Evolutionary conservation across 2,113 vertebrate species (phyloP), one percentile per base, ranked within the genome.

Genomic region (Myiopsitta monachus): DNA sequence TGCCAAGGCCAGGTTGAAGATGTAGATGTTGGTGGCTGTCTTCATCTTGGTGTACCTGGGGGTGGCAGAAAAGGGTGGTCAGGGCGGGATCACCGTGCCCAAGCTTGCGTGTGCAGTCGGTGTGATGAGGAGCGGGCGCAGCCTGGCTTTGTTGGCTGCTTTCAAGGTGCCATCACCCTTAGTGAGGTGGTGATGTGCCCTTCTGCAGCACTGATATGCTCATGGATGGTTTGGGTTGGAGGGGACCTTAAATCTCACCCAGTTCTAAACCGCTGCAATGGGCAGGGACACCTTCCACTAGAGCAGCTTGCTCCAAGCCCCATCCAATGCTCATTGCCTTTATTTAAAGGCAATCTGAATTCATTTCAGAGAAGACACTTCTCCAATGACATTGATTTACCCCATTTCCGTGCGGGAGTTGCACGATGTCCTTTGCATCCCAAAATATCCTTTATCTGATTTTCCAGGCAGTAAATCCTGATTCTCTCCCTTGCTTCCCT

Each of bases 11-110:
- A 99, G 97, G 96, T 99, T 99, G 97, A 99, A 99, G 97, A 99
- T 99, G 97, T 99, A 99, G 97, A 99, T 99, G 96, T 99, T 99
- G 96, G 99, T 99, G 83, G 99, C 99, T 0, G 99, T 99, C 96
- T 99, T 99, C 99, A 99, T 98, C 97, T 99, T 99, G 64, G 99
- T 99, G 97, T 99, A 99, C 95, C 99, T 99, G 97, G 66, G 86
- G 90, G 31, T 61, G 74, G 87, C 63, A 93, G 18, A 70, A 96
- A 31, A n/a, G 33, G 72, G 23, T 3, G 49, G 14, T 66, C 52
- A 49, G 61, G 75, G 36, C 5, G 38, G 63, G 17, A 17, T 76
- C 21, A 7, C 14, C 7, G 0, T 28, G 46, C n/a, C 62, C 59
- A 28, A 8, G 12, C 6, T 8, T 0, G 26, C 3, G 11, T 36